Percentiles rank a stretch among this genome's conserved stretches.
Evolutionary conservation across 35 echinoderm and acorn worm genomes (phyloP).

Genomic region (Heliocidaris erythrogramma): DNA sequence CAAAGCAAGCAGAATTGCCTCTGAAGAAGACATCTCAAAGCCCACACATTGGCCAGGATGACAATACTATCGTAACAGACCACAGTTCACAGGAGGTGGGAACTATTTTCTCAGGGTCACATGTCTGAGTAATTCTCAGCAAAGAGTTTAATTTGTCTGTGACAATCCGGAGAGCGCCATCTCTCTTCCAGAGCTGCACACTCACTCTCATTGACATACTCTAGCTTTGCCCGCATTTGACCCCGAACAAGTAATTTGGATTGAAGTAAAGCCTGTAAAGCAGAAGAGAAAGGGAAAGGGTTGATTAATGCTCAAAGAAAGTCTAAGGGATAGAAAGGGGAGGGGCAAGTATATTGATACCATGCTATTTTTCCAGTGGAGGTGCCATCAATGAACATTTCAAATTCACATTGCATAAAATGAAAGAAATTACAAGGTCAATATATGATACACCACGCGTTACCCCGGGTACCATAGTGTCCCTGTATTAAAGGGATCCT

Average conservation of each 20-base stretch:
- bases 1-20: background rate
- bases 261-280: constrained; percentile 64
- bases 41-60: background rate
- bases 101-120: background rate
- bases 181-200: constrained; percentile 74
- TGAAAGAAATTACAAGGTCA: background rate
- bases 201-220: constrained; percentile 92
- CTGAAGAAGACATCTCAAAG: background rate
- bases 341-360: background rate
- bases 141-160: constrained; percentile 67
- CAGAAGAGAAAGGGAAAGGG: background rate
- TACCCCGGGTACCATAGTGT: no score
- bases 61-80: background rate
- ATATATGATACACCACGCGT: no score
- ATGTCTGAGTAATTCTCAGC: constrained; percentile 60
- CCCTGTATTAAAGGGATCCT: no score
- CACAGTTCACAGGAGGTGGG: background rate
- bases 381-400: background rate
- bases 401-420: background rate
- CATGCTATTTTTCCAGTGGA: background rate
- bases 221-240: constrained; percentile 82
- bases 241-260: constrained; percentile 84
- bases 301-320: background rate
- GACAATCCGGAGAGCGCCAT: constrained; percentile 79
- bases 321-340: background rate